A percentile compares a stretch with the other conserved stretches of the same genome.
Conservation (phyloP, 2,113 vertebrate species). For the Mobula hypostoma region DNA sequence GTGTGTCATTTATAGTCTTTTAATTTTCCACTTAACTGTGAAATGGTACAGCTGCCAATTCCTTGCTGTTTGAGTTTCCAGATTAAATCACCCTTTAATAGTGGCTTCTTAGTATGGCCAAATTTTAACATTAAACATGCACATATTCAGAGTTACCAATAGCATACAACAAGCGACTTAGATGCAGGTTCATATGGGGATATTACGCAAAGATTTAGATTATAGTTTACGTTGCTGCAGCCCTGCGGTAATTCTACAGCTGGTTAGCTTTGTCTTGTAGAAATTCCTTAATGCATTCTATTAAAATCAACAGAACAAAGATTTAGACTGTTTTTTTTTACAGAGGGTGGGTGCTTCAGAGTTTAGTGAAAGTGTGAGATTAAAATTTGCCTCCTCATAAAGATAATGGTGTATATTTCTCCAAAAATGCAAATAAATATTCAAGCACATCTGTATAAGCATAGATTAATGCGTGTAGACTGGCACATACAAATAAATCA, state of each 20-base stretch:
- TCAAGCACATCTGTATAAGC: background rate
- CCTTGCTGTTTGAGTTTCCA: background rate
- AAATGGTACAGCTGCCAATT: constrained; percentile 5
- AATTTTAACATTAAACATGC: background rate
- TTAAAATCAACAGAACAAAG: background rate
- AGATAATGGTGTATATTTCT: background rate
- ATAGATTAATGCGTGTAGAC: background rate
- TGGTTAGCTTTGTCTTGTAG: background rate
- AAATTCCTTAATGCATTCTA: background rate
- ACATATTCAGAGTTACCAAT: background rate
- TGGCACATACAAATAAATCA: background rate
- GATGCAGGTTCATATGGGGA: no score
- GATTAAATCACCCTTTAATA: background rate
- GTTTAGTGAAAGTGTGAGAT: background rate
- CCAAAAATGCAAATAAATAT: background rate
- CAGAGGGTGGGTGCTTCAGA: background rate
- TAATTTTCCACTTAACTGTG: constrained; percentile 34
- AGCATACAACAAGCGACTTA: background rate
- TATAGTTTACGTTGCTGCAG: background rate
- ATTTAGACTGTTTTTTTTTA: no score
- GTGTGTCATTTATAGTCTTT: constrained; percentile 15
- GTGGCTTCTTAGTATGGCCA: background rate
- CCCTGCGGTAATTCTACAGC: background rate
- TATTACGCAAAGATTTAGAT: no score
- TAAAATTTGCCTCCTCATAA: background rate